Evolutionary conservation across 2,113 vertebrate genomes (phyloP).

Genomic region (Lamprologus tigripictilis): DNA sequence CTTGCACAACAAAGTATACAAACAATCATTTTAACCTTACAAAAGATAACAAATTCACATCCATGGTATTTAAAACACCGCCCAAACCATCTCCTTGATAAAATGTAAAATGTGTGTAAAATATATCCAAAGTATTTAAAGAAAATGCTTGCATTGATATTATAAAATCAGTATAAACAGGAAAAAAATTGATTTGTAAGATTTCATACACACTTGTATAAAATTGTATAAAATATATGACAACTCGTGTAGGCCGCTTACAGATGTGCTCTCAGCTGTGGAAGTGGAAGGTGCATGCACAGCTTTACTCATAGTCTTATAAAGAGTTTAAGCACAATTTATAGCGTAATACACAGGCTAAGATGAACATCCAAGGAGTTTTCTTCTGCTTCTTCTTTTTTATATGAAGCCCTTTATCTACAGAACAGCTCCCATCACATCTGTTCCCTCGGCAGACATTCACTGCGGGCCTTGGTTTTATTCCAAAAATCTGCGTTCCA

Average conservation of each 20-base stretch:
- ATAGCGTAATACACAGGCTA: conserved; percentile 32
- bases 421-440: conserved; percentile 41
- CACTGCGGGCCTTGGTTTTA: conserved; percentile 28
- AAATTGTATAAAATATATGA: not conserved
- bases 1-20: conserved; percentile 1
- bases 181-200: not conserved
- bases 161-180: conserved; percentile 20
- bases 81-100: not conserved
- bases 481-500: conserved; percentile 49
- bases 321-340: conserved; percentile 43
- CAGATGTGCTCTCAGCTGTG: conserved; percentile 27
- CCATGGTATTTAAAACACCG: conserved; percentile 6
- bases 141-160: not conserved
- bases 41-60: conserved; percentile 51
- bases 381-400: not conserved
- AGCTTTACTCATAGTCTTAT: conserved; percentile 45
- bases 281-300: conserved; percentile 58
- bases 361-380: conserved; percentile 24
- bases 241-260: not conserved
- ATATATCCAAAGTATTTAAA: conserved; percentile 15
- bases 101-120: conserved; percentile 3
- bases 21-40: conserved; percentile 4
- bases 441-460: conserved; percentile 38
- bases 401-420: conserved; percentile 31
- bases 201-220: not conserved